These are phyloP conservation scores for Anarhynchus alexandrinus DNA, from an alignment of 2,113 vertebrate species.

Conservation along the genomic window DNA sequence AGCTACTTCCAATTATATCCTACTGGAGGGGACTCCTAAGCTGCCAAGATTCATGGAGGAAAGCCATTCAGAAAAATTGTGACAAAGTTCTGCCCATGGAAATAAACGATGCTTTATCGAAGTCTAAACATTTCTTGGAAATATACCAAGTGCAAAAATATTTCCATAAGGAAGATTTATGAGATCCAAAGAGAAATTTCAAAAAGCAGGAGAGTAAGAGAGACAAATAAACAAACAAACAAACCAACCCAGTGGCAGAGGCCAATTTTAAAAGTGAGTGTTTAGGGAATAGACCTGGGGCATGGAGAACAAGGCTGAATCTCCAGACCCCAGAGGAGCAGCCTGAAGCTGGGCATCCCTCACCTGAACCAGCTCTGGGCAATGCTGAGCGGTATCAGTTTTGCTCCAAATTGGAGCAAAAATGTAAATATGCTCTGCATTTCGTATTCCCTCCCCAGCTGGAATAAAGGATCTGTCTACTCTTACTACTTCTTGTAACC, in stretches of 20 bases:
- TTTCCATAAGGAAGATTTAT: constrained; percentile 28
- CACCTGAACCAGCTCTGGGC: background rate
- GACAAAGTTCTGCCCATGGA: background rate
- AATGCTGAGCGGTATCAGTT: background rate
- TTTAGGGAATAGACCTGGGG: background rate
- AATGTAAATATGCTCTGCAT: background rate
- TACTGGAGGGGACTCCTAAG: constrained; percentile 30
- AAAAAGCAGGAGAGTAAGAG: background rate
- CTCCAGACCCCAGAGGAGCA: background rate
- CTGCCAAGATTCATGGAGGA: constrained; percentile 35
- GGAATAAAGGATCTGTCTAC: background rate
- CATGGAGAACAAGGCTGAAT: background rate
- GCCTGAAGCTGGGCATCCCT: background rate
- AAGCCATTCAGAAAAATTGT: background rate
- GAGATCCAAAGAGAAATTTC: constrained; percentile 34
- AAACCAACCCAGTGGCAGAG: background rate
- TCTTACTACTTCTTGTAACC: background rate
- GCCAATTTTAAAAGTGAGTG: background rate
- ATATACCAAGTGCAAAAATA: background rate
- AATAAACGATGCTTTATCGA: background rate
- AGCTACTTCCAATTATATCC: constrained; percentile 47
- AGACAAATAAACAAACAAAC: constrained; percentile 4
- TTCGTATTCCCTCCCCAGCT: background rate
- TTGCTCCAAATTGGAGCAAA: background rate
- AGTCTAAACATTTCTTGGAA: constrained; percentile 13